Conservation (phyloP, 2,113 vertebrate genomes). For the Urocynchramus pylzowi region DNA sequence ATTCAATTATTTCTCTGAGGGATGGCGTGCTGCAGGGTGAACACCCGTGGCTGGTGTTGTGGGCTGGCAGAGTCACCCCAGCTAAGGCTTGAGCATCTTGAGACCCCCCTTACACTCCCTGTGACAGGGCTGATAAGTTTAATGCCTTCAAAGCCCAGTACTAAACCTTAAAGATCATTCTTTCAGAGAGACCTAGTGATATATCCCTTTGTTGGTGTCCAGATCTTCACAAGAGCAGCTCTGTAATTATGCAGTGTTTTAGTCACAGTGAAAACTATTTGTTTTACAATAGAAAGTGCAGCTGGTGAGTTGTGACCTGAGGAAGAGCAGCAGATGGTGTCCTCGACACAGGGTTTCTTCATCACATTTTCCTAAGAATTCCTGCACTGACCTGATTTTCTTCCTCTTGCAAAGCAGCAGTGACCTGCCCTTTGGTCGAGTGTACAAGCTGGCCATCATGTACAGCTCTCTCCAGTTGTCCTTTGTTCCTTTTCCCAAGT, state of each 20-base stretch:
- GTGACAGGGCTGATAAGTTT: accelerated
- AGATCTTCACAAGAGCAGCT: background rate
- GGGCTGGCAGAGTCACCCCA: background rate
- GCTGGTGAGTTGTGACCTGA: background rate
- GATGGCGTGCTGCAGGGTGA: background rate
- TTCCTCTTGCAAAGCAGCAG: background rate
- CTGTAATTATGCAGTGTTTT: background rate
- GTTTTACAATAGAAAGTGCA: background rate
- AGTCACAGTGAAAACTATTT: background rate
- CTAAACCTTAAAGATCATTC: background rate
- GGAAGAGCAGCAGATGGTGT: background rate
- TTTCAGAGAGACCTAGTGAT: background rate
- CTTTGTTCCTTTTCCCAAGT: background rate
- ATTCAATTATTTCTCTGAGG: background rate
- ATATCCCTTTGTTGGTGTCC: background rate
- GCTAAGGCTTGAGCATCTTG: background rate
- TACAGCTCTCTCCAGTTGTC: accelerated
- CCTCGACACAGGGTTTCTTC: accelerated
- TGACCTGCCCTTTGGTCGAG: background rate
- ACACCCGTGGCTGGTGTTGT: accelerated
- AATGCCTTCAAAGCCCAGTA: background rate
- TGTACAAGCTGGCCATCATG: background rate
- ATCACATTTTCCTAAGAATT: background rate
- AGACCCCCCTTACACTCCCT: background rate
- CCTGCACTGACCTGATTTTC: background rate